Percentiles rank a stretch among this genome's conserved stretches.
These are phyloP conservation scores for Eulemur albifrons DNA, from an alignment of 2,797 vertebrate genomes.

Conservation along the genomic window DNA sequence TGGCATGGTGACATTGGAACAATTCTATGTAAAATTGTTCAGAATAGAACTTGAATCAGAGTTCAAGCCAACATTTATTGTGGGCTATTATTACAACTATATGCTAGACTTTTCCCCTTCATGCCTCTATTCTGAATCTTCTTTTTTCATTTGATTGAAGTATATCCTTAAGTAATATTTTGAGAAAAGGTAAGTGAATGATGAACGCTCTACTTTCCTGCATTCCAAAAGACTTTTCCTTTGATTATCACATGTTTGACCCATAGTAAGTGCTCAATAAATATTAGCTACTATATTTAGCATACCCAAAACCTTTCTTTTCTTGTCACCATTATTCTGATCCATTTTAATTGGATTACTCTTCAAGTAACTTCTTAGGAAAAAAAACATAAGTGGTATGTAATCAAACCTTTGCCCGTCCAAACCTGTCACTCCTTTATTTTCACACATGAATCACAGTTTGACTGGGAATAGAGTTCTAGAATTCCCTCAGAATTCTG, in stretches of 20 bases:
- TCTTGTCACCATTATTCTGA: neutral
- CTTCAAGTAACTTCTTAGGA: neutral
- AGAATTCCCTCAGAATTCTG: neutral
- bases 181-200: neutral
- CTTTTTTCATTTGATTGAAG: neutral
- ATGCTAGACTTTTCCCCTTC: neutral
- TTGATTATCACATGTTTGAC: neutral
- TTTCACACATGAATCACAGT: neutral
- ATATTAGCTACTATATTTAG: neutral
- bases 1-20: too few species aligned
- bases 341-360: neutral
- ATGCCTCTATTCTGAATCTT: neutral
- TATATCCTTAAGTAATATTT: neutral
- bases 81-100: neutral
- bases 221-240: neutral
- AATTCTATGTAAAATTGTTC: neutral
- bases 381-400: neutral
- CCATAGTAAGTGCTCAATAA: neutral
- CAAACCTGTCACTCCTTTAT: neutral
- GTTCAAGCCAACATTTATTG: neutral
- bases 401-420: neutral
- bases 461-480: neutral
- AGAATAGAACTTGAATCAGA: neutral
- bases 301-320: neutral
- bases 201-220: neutral